phyloP scores from a whole-genome alignment of 2,797 vertebrate genomes.

The Pipistrellus pygmaeus region DNA sequence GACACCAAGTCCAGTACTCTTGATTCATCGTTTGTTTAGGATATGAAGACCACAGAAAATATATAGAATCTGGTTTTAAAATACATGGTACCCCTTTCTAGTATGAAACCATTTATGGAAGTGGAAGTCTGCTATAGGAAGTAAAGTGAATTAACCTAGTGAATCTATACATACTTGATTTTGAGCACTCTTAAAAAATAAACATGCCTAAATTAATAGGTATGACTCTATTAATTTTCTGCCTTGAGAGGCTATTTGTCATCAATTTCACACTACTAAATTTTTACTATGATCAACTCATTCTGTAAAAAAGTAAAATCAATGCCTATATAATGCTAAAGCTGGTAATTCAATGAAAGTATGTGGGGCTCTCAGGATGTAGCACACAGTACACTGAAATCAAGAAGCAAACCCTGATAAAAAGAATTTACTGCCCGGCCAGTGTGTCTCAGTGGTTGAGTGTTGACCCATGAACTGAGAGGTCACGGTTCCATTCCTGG shows the following conservation, averaged over 20 bases:
- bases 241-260: slow-evolving; percentile 30
- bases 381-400: slow-evolving; percentile 40
- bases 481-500: too few species aligned
- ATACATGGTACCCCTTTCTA: background rate
- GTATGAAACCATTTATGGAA: background rate
- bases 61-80: background rate
- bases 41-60: slow-evolving; percentile 34
- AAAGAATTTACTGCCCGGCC: slow-evolving; percentile 50
- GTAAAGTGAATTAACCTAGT: background rate
- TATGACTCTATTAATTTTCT: slow-evolving; percentile 63
- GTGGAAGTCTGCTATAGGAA: slow-evolving; percentile 20
- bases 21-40: background rate
- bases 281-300: slow-evolving; percentile 66
- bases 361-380: slow-evolving; percentile 15
- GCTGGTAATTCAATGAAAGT: slow-evolving; percentile 55
- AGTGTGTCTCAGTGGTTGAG: too few species aligned
- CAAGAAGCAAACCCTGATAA: slow-evolving; percentile 66
- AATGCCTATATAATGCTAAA: slow-evolving; percentile 51
- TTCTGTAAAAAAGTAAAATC: slow-evolving; percentile 72
- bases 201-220: slow-evolving; percentile 56
- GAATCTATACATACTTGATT: slow-evolving; percentile 66
- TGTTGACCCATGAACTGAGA: too few species aligned
- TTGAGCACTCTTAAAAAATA: slow-evolving; percentile 53
- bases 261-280: slow-evolving; percentile 36
- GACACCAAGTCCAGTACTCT: background rate